Percentiles rank a stretch among this genome's conserved stretches.
These are phyloP conservation scores for Polymixis lichenea DNA, from an alignment of 2,888 invertebrate genomes.

Conservation along the genomic window DNA sequence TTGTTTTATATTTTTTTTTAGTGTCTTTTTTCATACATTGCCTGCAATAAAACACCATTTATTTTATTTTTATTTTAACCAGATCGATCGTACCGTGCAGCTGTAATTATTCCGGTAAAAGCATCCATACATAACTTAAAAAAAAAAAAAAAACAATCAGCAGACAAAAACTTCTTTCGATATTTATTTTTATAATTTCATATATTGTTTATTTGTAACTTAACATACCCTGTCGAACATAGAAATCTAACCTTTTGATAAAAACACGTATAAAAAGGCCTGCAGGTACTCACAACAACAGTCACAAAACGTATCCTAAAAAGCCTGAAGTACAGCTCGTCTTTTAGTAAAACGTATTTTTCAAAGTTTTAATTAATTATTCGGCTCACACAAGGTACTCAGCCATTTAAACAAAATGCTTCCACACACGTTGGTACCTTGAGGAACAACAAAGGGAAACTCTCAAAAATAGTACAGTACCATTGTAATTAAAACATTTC, in stretches of 20 bases:
- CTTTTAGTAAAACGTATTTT: slow-evolving; percentile 14
- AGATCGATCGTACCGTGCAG: no score
- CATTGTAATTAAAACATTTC: slow-evolving; percentile 70
- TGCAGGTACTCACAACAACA: background rate
- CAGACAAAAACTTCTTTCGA: background rate
- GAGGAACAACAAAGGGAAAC: slow-evolving; percentile 63
- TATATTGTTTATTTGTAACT: background rate
- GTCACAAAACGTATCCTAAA: background rate
- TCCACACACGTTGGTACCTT: slow-evolving; percentile 30
- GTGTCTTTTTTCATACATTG: no score
- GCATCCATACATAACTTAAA: no score
- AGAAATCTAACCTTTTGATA: background rate
- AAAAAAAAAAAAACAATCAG: background rate
- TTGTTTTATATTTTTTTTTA: no score
- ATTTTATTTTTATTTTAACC: no score
- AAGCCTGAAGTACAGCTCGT: background rate
- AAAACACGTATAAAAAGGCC: background rate
- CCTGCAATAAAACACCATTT: no score
- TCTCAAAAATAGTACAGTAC: slow-evolving; percentile 62
- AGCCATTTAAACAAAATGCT: slow-evolving; percentile 45
- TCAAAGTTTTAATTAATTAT: slow-evolving; percentile 53
- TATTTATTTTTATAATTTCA: background rate
- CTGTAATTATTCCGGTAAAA: no score
- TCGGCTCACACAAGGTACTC: slow-evolving; percentile 28
- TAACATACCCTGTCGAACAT: background rate